phyloP scores from a whole-genome alignment of 2,797 vertebrate genomes.

The Macropodus opercularis region DNA sequence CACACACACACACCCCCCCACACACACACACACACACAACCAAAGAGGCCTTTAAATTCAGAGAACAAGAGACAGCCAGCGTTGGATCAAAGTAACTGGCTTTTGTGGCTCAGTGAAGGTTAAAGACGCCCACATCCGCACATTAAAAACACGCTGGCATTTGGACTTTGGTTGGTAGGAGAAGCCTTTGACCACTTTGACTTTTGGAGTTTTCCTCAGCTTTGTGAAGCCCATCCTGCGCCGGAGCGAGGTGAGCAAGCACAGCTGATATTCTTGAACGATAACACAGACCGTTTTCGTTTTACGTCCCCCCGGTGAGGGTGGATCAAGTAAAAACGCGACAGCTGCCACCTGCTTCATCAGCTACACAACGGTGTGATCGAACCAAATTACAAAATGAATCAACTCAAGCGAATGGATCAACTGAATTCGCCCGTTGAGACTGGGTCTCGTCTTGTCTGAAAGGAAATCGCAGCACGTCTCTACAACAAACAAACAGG shows the following conservation, averaged over 20 bases:
- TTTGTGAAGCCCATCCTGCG: slow-evolving; percentile 2
- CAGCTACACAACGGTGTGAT: no score
- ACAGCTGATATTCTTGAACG: background rate
- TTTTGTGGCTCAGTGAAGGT: slow-evolving; percentile 39
- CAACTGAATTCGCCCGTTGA: background rate
- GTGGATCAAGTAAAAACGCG: no score
- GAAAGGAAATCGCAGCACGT: slow-evolving; percentile 55
- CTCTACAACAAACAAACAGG: slow-evolving; percentile 57
- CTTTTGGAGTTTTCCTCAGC: slow-evolving; percentile 42
- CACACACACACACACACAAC: no score
- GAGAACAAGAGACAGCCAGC: slow-evolving; percentile 37
- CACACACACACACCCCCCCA: slow-evolving; percentile 18
- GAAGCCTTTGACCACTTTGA: slow-evolving; percentile 32
- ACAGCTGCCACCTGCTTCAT: no score
- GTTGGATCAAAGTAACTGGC: slow-evolving; percentile 39
- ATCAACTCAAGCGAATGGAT: no score
- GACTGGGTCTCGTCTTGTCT: slow-evolving; percentile 40
- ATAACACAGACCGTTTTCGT: no score
- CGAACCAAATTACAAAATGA: no score
- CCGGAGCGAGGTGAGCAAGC: background rate
- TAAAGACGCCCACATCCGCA: slow-evolving; percentile 55
- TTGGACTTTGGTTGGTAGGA: slow-evolving; percentile 37
- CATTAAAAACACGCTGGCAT: slow-evolving; percentile 44
- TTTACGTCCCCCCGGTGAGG: no score
- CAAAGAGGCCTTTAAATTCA: slow-evolving; percentile 44